Conservation (phyloP, 2,113 vertebrate species). For the Mastomys natalensis region DNA sequence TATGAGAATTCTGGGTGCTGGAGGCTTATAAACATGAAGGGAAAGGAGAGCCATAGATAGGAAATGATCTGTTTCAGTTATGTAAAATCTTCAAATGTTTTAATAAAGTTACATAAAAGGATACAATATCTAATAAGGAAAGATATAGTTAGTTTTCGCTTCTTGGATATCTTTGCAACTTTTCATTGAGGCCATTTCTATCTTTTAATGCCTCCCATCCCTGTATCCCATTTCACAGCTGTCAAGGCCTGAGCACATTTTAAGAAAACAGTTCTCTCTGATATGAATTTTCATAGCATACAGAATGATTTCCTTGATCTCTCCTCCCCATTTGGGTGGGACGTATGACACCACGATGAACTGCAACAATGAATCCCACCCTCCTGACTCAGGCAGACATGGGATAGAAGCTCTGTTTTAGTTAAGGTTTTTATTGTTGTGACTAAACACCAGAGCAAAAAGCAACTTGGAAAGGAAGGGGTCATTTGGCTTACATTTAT, state of each 20-base stretch:
- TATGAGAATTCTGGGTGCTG: background rate
- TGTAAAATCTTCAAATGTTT: background rate
- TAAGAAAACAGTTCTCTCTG: background rate
- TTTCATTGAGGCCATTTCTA: background rate
- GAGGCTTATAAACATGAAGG: too few species aligned
- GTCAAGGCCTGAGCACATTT: background rate
- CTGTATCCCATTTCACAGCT: background rate
- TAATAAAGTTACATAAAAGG: background rate
- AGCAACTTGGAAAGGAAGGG: too few species aligned
- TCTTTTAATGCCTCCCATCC: rapidly evolving
- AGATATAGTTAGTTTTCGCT: background rate
- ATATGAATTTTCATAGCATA: background rate
- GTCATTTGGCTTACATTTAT: too few species aligned
- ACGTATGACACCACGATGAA: background rate
- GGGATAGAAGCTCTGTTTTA: too few species aligned
- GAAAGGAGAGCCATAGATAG: background rate
- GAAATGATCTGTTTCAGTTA: background rate
- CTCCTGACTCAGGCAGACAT: background rate
- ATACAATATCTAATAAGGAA: background rate
- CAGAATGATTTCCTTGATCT: rapidly evolving
- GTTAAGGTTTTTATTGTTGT: too few species aligned
- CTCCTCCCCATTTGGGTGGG: rapidly evolving
- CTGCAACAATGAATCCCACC: background rate
- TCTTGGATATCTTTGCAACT: background rate
- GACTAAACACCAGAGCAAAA: too few species aligned